Conservation (phyloP, 2,113 vertebrate genomes). For the Eira barbara region DNA sequence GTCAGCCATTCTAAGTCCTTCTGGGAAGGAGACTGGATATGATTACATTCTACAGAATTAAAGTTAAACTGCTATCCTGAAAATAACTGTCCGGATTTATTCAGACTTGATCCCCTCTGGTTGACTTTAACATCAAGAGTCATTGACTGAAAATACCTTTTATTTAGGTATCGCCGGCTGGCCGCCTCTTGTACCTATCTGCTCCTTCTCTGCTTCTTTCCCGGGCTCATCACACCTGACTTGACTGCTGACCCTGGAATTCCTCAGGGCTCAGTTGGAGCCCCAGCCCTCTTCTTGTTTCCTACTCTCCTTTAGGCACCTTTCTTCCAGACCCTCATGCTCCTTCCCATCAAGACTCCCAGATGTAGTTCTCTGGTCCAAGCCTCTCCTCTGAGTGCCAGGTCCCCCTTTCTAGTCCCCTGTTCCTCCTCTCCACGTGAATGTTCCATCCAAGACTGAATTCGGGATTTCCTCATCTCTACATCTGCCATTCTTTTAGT, state of each 20-base stretch:
- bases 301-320: background rate
- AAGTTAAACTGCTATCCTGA: background rate
- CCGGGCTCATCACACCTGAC: background rate
- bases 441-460: background rate
- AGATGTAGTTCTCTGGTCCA: background rate
- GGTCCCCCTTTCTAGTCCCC: background rate
- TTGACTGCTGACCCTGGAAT: no score
- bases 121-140: background rate
- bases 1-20: background rate
- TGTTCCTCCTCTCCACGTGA: background rate
- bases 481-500: background rate
- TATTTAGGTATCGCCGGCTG: background rate
- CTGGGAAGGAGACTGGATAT: background rate
- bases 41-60: background rate
- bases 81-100: background rate
- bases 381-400: background rate
- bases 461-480: background rate
- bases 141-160: background rate
- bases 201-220: background rate
- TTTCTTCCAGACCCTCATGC: background rate
- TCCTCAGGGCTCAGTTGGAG: background rate
- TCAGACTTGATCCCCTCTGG: background rate
- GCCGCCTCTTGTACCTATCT: background rate
- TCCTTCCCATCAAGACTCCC: background rate
- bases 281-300: background rate